Conservation (phyloP, 2,797 vertebrate genomes). For the Fistularia tabacaria region DNA sequence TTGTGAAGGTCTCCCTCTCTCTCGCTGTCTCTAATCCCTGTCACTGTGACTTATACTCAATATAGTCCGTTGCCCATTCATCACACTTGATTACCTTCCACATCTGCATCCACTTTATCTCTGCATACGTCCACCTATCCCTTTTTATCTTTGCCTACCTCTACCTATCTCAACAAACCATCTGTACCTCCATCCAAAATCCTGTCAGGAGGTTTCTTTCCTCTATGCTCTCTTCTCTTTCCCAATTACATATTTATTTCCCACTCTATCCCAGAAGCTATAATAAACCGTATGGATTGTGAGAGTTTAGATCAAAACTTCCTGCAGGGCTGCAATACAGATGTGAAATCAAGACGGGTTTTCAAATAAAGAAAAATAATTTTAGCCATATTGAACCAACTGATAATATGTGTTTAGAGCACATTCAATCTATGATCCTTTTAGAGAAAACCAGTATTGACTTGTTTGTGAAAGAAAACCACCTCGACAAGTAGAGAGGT, state of each 20-base stretch:
- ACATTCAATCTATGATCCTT: no score
- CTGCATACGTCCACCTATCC: conserved; percentile 34
- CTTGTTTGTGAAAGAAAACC: no score
- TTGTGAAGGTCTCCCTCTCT: conserved; percentile 52
- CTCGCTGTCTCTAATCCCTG: conserved; percentile 36
- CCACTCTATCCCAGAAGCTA: no score
- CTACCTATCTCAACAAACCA: conserved; percentile 11
- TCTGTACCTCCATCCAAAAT: conserved; percentile 11
- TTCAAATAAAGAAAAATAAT: no score
- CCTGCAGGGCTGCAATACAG: no score
- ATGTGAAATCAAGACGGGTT: no score
- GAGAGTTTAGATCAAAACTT: no score
- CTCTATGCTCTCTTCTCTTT: background rate
- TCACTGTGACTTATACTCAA: conserved; percentile 51
- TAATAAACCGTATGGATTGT: no score
- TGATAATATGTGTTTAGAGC: no score
- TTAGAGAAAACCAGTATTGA: no score
- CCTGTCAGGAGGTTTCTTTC: conserved; percentile 23
- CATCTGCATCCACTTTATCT: conserved; percentile 57
- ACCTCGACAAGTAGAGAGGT: no score
- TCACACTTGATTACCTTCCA: conserved; percentile 43
- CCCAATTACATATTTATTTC: conserved; percentile 1
- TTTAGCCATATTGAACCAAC: no score
- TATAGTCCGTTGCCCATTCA: conserved; percentile 49
- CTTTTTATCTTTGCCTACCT: conserved; percentile 33